phyloP scores from a whole-genome alignment of 1,140 invertebrate species.

The Caenorhabditis brenneri region DNA sequence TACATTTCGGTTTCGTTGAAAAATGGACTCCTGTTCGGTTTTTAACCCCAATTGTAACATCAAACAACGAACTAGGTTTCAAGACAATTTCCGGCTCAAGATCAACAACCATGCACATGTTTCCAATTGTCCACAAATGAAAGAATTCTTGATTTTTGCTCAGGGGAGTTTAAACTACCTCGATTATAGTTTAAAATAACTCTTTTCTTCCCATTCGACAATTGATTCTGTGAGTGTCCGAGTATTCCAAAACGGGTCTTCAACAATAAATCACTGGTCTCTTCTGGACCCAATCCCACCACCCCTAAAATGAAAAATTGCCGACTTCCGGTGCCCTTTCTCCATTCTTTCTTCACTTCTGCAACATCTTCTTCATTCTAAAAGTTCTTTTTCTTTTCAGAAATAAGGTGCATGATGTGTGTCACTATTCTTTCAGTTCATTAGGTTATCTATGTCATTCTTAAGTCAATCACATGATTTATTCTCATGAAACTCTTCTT shows the following conservation, averaged over 20 bases:
- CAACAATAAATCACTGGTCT: slow-evolving; percentile 4
- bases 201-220: not conserved
- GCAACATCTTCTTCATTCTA: not conserved
- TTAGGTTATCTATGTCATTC: slow-evolving; percentile 11
- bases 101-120: no score
- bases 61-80: no score
- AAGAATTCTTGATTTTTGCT: no score
- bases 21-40: no score
- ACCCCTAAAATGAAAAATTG: slow-evolving; percentile 17
- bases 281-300: not conserved
- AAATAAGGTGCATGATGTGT: not conserved
- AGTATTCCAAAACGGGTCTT: not conserved
- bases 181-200: not conserved
- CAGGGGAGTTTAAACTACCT: not conserved
- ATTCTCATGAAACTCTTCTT: not conserved
- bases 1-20: no score
- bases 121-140: no score
- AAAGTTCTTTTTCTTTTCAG: not conserved
- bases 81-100: no score
- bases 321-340: not conserved
- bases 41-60: no score
- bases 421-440: not conserved
- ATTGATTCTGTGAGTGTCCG: not conserved
- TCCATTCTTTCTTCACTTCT: not conserved
- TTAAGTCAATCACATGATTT: not conserved